Evolutionary conservation across 2,888 invertebrate genomes (phyloP), one percentile per base, ranked within the genome.

Genomic region (Eulithis testata): DNA sequence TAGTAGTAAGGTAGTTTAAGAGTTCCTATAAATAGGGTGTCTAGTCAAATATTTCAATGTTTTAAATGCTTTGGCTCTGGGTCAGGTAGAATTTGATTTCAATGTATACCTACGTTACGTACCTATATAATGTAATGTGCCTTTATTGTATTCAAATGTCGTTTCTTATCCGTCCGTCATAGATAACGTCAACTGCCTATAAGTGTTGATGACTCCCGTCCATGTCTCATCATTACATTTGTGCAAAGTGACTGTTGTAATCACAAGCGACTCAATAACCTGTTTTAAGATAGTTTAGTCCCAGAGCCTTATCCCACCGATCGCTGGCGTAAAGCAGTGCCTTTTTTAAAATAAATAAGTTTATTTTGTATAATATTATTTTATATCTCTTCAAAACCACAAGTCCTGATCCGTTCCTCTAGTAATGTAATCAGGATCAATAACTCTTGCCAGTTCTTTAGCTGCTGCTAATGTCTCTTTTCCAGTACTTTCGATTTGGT

Each of bases 341-440:
- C 83, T 85, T 84, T 1, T 40, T 70, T 69, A 67, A 71, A 83
- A 80, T 81, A 82, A 82, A 82, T 76, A 75, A 73, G 63, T 74
- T 68, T 82, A 83, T 85, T 85, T 85, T 83, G 77, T 83, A 80
- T 58, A 51, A 11, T 11, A 51, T 49, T 53, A 21, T 69, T 72
- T 77, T 76, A 71, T 76, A 74, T 76, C 70, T 59, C 61, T 14
- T 73, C 60, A 73, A 61, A 79, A 78, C 81, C 80, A 80, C 1
- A 70, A 47, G 5, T 62, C 44, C 8, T 58, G 9, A 6, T 66
- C 49, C 9, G 8, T 37, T 14, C 43, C 49, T 57, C 60, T 68
- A 3, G 31, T 49, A 5, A 60, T 14, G n/a, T 62, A 45, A 8
- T 55, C 31, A 4, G 68, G 63, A 21, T 67, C 65, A 7, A 83